phyloP scores from a whole-genome alignment of 2,113 vertebrate species.

The Hemiscyllium ocellatum region DNA sequence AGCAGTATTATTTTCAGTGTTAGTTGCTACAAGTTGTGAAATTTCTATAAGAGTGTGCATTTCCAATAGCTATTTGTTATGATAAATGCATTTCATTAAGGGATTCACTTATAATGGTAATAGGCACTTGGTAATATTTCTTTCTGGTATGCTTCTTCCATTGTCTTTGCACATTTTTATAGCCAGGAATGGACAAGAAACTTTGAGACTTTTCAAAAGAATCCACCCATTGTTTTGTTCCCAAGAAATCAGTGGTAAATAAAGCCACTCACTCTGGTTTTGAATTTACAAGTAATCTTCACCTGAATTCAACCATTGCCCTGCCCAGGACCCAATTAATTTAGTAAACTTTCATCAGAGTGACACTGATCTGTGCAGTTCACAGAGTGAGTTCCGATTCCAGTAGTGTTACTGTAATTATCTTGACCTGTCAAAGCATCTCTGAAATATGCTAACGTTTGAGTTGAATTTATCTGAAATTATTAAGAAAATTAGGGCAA shows the following conservation, averaged over 20 bases:
- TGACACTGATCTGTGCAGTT: not conserved
- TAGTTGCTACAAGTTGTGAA: not conserved
- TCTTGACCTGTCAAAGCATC: conserved; percentile 3
- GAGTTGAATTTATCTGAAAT: conserved; percentile 80
- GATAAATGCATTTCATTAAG: not conserved
- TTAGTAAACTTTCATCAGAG: not conserved
- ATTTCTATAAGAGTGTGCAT: not conserved
- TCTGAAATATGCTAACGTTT: conserved; percentile 55
- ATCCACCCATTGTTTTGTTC: not conserved
- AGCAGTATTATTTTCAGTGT: not conserved
- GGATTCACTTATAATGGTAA: not conserved
- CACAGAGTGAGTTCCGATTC: not conserved
- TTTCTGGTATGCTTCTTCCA: not conserved
- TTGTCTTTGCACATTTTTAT: not conserved
- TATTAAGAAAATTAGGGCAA: conserved; percentile 78
- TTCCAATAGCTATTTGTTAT: not conserved
- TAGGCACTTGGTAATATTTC: not conserved
- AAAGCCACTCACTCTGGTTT: not conserved
- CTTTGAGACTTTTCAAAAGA: not conserved
- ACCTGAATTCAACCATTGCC: no score
- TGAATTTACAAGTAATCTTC: not conserved
- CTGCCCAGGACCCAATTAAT: not conserved
- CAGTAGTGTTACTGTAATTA: conserved; percentile 12
- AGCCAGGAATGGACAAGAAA: not conserved
- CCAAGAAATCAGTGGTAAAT: not conserved